These are phyloP conservation scores for Sipunculus nudus DNA, from an alignment of 2,888 invertebrate genomes.

Conservation along the genomic window DNA sequence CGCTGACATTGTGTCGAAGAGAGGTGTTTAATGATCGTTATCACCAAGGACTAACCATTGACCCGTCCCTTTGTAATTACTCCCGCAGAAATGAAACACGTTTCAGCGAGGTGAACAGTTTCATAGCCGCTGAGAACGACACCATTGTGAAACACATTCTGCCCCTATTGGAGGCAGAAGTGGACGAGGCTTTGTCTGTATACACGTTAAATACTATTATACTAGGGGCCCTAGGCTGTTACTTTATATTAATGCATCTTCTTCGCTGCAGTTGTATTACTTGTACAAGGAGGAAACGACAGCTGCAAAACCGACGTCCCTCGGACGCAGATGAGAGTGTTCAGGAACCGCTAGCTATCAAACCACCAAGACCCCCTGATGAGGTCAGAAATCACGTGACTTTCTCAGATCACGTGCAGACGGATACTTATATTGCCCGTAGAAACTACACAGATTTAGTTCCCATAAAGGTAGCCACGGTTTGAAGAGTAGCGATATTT, in stretches of 20 bases:
- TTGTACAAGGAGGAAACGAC: too few relatives aligned
- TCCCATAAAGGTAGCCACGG: too few relatives aligned
- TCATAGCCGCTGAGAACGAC: slow-evolving; percentile 29
- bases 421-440: too few relatives aligned
- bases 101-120: slow-evolving; percentile 30
- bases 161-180: slow-evolving; percentile 13
- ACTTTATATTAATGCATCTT: slow-evolving; percentile 23
- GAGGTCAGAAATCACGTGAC: too few relatives aligned
- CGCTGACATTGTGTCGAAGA: slow-evolving; percentile 30
- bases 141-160: slow-evolving; percentile 15
- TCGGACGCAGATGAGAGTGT: too few relatives aligned
- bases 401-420: too few relatives aligned
- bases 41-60: slow-evolving; percentile 32
- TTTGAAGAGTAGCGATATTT: too few relatives aligned
- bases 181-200: slow-evolving; percentile 16
- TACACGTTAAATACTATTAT: slow-evolving; percentile 30
- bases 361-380: too few relatives aligned
- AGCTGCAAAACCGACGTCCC: too few relatives aligned
- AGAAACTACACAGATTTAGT: too few relatives aligned
- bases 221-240: slow-evolving; percentile 20
- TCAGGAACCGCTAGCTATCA: too few relatives aligned
- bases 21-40: slow-evolving; percentile 36
- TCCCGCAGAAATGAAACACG: slow-evolving; percentile 39
- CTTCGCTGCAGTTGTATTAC: slow-evolving; percentile 30
- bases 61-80: slow-evolving; percentile 36